Conservation (phyloP, 2,888 invertebrate genomes). For the Cephalotes varians region DNA sequence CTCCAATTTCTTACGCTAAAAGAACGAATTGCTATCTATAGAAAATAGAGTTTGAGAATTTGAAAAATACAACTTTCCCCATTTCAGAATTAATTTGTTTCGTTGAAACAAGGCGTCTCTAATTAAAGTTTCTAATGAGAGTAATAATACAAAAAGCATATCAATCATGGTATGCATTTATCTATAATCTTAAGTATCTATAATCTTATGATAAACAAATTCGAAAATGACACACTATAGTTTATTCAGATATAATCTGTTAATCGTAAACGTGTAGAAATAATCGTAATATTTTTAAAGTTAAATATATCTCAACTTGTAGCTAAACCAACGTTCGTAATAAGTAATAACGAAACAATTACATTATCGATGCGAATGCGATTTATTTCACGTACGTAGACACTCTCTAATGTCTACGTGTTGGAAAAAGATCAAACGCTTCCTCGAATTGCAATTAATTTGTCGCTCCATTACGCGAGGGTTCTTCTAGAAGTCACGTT, state of each 20-base stretch:
- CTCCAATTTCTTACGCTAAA: slow-evolving; percentile 1
- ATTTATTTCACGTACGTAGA: slow-evolving; percentile 21
- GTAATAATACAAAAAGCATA: neutral
- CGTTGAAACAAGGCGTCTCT: neutral
- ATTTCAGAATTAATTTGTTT: neutral
- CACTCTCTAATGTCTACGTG: neutral
- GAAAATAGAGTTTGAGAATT: neutral
- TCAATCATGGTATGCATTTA: neutral
- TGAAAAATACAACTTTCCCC: neutral
- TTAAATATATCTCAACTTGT: neutral
- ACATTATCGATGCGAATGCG: neutral
- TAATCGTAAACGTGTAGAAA: neutral
- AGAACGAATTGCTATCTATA: neutral
- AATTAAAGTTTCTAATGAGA: neutral
- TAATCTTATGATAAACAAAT: neutral
- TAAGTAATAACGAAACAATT: neutral
- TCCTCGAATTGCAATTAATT: slow-evolving; percentile 64
- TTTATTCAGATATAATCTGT: neutral
- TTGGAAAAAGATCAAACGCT: slow-evolving; percentile 42
- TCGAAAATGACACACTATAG: neutral
- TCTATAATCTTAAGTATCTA: neutral
- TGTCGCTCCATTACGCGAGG: slow-evolving; percentile 52
- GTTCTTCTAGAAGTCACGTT: slow-evolving; percentile 37
- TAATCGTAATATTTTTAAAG: neutral
- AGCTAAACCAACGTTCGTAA: neutral